A percentile compares a stretch with the other conserved stretches of the same genome.
phyloP scores from a whole-genome alignment of 2,888 invertebrate genomes.

The Polyploca ridens region DNA sequence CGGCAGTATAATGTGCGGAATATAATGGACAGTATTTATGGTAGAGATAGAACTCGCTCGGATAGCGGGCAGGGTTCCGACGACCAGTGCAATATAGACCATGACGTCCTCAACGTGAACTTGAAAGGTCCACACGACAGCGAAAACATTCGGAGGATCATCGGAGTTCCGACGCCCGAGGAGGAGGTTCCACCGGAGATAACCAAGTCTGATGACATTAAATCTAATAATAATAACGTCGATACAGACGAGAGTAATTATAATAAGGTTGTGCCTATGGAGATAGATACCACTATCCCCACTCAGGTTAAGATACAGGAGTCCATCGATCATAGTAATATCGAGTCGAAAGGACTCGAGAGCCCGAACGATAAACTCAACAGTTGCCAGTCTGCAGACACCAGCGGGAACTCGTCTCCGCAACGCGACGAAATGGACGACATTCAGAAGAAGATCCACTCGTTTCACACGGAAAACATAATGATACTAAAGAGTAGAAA shows the following conservation, averaged over 20 bases:
- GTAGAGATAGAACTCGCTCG: constrained; percentile 72
- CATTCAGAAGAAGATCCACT: constrained; percentile 86
- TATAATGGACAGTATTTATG: constrained; percentile 74
- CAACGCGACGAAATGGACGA: constrained; percentile 85
- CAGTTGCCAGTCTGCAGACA: constrained; percentile 75
- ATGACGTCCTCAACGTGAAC: constrained; percentile 69
- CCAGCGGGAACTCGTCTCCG: constrained; percentile 79
- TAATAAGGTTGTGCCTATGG: constrained; percentile 76
- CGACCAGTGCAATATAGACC: constrained; percentile 73
- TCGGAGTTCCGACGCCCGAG: constrained; percentile 74
- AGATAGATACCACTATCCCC: constrained; percentile 72
- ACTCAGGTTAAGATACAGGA: constrained; percentile 67
- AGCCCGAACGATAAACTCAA: constrained; percentile 70
- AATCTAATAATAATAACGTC: constrained; percentile 69
- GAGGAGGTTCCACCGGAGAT: constrained; percentile 67
- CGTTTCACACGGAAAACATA: constrained; percentile 87
- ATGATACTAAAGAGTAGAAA: constrained; percentile 85
- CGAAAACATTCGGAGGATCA: constrained; percentile 73
- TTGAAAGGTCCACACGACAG: constrained; percentile 69
- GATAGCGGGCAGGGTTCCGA: constrained; percentile 78
- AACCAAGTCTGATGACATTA: constrained; percentile 58
- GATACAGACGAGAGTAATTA: constrained; percentile 68
- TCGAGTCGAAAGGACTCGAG: constrained; percentile 60
- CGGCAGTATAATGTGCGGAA: constrained; percentile 70
- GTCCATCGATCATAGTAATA: constrained; percentile 51